These are phyloP conservation scores for Criorhina ranunculi DNA, from an alignment of 2,888 invertebrate genomes.

Conservation along the genomic window DNA sequence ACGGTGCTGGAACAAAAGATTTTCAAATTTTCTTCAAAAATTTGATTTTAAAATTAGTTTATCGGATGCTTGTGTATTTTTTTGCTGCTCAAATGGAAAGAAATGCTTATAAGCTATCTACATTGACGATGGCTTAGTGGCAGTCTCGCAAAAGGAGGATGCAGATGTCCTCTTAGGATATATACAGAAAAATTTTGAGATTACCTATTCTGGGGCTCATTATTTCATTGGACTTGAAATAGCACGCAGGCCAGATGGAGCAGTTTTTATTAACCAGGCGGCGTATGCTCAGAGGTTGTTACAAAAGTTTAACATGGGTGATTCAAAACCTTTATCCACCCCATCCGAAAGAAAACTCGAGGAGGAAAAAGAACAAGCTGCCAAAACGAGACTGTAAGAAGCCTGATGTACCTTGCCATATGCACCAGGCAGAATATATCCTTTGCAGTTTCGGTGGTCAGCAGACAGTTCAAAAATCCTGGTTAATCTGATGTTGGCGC, in stretches of 20 bases:
- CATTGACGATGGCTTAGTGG: conserved; percentile 74
- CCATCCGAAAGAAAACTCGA: conserved; percentile 5
- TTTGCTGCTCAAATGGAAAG: neutral
- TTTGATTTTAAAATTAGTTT: conserved; percentile 57
- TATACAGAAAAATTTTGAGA: neutral
- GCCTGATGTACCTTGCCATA: conserved; percentile 19
- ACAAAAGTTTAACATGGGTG: conserved; percentile 33
- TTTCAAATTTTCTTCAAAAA: conserved; percentile 58
- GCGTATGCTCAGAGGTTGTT: conserved; percentile 34
- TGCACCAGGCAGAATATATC: conserved; percentile 14
- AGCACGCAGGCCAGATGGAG: neutral
- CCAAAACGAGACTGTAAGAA: neutral
- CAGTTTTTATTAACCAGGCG: conserved; percentile 36
- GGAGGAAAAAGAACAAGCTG: neutral
- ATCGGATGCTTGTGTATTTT: conserved; percentile 34
- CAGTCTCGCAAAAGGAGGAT: conserved; percentile 5
- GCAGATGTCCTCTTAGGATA: neutral
- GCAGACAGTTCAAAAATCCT: conserved; percentile 24
- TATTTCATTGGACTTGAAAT: conserved; percentile 46
- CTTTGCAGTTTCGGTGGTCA: conserved; percentile 5
- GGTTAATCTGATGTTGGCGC: conserved; percentile 5
- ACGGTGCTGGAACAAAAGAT: conserved; percentile 37
- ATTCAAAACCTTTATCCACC: conserved; percentile 15
- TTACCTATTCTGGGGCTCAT: neutral
- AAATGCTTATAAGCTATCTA: conserved; percentile 76